A percentile compares a stretch with the other conserved stretches of the same genome.
Conservation (phyloP, 2,888 invertebrate species). For the Dolomedes plantarius region DNA sequence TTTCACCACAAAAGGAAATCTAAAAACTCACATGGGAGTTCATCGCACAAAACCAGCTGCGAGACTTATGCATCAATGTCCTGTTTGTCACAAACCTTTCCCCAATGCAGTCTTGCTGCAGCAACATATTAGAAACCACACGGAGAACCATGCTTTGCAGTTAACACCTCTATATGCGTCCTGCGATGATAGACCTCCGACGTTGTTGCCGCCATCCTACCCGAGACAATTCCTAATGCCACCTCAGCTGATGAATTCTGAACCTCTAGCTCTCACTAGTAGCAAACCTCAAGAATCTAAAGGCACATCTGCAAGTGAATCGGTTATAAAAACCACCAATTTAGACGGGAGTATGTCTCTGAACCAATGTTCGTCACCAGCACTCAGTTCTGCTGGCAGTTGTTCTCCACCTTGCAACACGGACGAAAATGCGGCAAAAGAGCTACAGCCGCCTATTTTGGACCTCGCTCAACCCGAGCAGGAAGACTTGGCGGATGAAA, state of each 20-base stretch:
- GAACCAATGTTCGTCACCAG: constrained; percentile 24
- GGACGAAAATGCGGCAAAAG: constrained; percentile 30
- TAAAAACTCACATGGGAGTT: constrained; percentile 99
- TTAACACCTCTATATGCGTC: constrained; percentile 77
- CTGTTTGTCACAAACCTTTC: constrained; percentile 97
- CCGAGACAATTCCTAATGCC: constrained; percentile 48
- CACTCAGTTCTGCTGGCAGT: constrained; percentile 31
- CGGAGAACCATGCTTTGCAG: constrained; percentile 78
- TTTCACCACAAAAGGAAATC: constrained; percentile 98
- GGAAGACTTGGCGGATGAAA: constrained; percentile 11
- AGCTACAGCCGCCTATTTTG: constrained; percentile 32
- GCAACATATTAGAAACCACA: constrained; percentile 95
- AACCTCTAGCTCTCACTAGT: constrained; percentile 56
- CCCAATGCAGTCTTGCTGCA: constrained; percentile 93
- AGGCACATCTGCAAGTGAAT: constrained; percentile 17
- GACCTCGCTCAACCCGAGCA: constrained; percentile 28
- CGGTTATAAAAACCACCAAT: constrained; percentile 54
- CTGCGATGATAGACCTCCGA: constrained; percentile 86
- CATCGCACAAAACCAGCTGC: constrained; percentile 96
- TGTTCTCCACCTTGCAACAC: constrained; percentile 49
- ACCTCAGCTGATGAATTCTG: constrained; percentile 40
- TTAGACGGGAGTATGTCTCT: constrained; percentile 28
- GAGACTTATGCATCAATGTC: constrained; percentile 92
- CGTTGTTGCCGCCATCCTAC: constrained; percentile 74
- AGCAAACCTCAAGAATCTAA: constrained; percentile 18